Base-by-base conservation (phyloP, 2,888 invertebrate genomes). In the Torymus aiolomorphi region DNA sequence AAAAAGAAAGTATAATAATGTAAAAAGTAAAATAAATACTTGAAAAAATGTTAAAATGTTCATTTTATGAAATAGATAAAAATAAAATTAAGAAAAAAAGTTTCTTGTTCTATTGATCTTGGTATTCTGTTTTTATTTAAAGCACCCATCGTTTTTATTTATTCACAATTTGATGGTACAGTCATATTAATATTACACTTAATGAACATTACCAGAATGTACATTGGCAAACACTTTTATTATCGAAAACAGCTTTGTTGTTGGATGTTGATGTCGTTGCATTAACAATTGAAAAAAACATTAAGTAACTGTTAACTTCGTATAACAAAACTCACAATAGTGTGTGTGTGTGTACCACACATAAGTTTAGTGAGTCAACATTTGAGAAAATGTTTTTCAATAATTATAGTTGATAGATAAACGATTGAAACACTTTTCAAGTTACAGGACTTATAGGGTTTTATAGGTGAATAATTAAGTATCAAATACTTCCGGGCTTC, bases 201-300 rank as follows among this genome's bases (percentile, higher is more conserved):
- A 63, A 67, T 71, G 61, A 80, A 77, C 74, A 80, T 77, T 74
- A 61, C 72, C 75, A 75, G 76, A 80, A 80, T 80, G 75, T 76
- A 71, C 61, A 66, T 54, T 51, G n/a, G 20, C 57, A 73, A 74
- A 66, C 42, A 66, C 51, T 66, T 31, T 16, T 56, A 56, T 2
- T n/a, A 18, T 20, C 51, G 24, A 71, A 65, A 57, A 70, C 52
- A 54, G 3, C 42, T 24, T 52, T 18, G 24, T 66, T 65, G 51
- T 20, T 66, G 16, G 16, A 65, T 65, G 51, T 16, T 66, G 13
- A 65, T 16, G 10, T 70, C 56, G 63, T 71, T 61, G 63, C 61
- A 62, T 57, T 62, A 49, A 54, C 56, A 73, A 67, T 72, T 63
- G 57, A 72, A 72, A 61, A 42, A n/a, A n/a, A 78, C 61, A 66